phyloP scores from a whole-genome alignment of 1,140 invertebrate species.

The Lepidurus apus region DNA sequence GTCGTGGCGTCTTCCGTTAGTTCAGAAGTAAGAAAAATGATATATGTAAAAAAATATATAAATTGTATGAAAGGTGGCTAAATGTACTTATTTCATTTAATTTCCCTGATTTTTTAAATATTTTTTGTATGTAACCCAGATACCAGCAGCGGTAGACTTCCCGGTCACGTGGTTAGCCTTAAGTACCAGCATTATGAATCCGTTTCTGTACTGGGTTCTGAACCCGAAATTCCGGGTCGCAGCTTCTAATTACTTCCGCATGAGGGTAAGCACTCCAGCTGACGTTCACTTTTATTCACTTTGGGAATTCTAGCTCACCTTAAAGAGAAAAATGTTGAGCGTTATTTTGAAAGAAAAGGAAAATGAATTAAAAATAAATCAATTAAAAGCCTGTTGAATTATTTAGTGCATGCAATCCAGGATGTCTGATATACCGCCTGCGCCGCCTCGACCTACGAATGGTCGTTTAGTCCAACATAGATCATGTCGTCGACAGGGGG shows the following conservation, averaged over 20 bases:
- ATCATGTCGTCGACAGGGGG: not conserved
- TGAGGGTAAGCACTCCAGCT: not conserved
- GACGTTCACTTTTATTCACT: not conserved
- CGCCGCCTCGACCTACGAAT: not conserved
- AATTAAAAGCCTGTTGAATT: too few species aligned
- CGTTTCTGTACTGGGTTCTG: constrained; percentile 77
- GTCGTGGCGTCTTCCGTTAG: constrained; percentile 79
- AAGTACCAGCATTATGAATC: constrained; percentile 84
- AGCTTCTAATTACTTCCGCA: not conserved
- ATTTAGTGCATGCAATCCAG: not conserved
- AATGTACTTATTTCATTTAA: too few species aligned
- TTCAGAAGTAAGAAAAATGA: constrained; percentile 62
- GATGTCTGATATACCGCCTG: not conserved
- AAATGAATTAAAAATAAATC: too few species aligned
- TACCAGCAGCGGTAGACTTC: constrained; percentile 72
- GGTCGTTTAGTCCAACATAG: not conserved
- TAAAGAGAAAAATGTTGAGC: too few species aligned
- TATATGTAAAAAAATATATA: too few species aligned
- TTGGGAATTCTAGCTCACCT: too few species aligned
- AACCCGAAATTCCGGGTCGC: constrained; percentile 67
- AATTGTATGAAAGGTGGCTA: too few species aligned
- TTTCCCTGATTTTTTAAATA: not conserved
- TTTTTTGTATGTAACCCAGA: constrained; percentile 45
- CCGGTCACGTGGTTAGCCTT: constrained; percentile 74
- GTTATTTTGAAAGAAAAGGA: not conserved